Conservation (phyloP, 2,888 invertebrate species). For the Apamea epomidion region DNA sequence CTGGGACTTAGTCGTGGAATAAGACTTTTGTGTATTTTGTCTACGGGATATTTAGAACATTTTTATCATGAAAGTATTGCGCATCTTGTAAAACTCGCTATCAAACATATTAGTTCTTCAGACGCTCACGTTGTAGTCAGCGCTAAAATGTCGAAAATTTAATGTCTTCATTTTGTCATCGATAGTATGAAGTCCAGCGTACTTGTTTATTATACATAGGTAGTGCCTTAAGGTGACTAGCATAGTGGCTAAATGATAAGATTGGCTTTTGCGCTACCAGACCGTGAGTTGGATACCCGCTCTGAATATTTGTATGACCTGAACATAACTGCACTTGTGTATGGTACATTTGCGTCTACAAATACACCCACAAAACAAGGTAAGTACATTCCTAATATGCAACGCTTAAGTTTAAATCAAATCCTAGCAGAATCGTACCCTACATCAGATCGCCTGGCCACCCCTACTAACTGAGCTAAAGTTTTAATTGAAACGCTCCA, state of each 20-base stretch:
- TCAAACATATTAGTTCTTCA: too few species aligned
- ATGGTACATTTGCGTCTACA: not conserved
- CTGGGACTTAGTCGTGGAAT: too few species aligned
- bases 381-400: not conserved
- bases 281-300: not conserved
- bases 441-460: constrained; percentile 36
- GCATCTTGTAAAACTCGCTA: too few species aligned
- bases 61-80: too few species aligned
- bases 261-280: not conserved
- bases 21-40: too few species aligned
- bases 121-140: too few species aligned
- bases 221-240: not conserved
- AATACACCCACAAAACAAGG: not conserved
- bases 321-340: not conserved
- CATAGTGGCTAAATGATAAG: not conserved
- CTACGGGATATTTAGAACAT: too few species aligned
- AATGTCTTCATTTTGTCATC: too few species aligned
- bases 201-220: too few species aligned
- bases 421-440: constrained; percentile 9
- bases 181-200: too few species aligned
- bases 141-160: too few species aligned
- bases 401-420: constrained; percentile 15
- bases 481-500: constrained; percentile 83
- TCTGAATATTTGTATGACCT: not conserved
- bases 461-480: constrained; percentile 66